Evolutionary conservation across 2,888 invertebrate genomes (phyloP), one percentile per base, ranked within the genome.

Genomic region (Cerceris ruficornis): DNA sequence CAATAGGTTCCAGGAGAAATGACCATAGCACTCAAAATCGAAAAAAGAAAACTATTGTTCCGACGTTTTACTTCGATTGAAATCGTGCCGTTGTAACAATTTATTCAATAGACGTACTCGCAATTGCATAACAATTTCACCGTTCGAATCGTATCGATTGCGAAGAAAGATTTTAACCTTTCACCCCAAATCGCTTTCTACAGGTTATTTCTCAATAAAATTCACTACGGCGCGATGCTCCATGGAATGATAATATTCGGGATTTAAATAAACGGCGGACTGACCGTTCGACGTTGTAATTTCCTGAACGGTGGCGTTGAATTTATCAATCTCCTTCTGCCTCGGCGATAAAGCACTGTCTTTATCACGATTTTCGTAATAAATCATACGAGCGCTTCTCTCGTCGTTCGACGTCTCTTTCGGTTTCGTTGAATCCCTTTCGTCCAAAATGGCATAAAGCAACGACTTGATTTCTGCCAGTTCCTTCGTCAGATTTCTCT

Each of bases 301-400:
- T 62, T 71, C 64, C 41, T 81, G 84, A 11, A 90, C 49, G 6
- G 86, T 88, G 9, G 82, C 74, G 69, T 90, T 90, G 55, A 82
- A 85, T 52, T 69, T 74, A 7, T 83, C 74, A 17, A 90, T 84
- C 41, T 90, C 89, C 8, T 69, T 39, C 28, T 80, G 82, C 9
- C 88, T 84, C 4, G 85, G 76, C 8, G 79, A 80, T 4, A 55
- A 28, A 58, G 14, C 11, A 49, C 0, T 7, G 7, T 52, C 41
- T 14, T 54, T 39, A 9, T 2, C 14, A 42, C 13, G 9, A 15
- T 57, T 42, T 0, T 68, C 54, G 7, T 52, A 17, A 39, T 41
- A 6, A 52, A 61, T 58, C 41, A 41, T 28, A 14, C 46, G 52
- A 8, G 49, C 13, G 28, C 28, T 52, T 28, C 59, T 49, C 17